These are phyloP conservation scores for Oopsacas minuta DNA, from an alignment of 37 sponge, comb jelly and placozoan species.

Conservation along the genomic window DNA sequence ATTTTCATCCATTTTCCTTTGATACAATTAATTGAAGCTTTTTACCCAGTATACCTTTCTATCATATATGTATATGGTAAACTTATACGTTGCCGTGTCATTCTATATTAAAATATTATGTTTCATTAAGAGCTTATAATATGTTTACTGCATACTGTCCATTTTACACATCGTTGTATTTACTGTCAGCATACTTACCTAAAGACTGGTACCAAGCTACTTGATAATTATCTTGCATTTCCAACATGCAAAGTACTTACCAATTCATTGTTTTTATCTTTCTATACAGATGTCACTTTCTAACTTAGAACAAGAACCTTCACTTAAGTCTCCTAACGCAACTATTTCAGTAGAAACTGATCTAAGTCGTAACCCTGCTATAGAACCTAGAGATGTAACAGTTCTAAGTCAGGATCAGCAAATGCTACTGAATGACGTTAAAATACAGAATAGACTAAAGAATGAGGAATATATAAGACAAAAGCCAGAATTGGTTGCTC, in stretches of 20 bases:
- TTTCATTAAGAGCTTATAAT: no score
- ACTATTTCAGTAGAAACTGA: not conserved
- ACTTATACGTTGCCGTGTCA: no score
- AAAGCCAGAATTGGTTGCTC: not conserved
- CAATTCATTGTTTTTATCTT: not conserved
- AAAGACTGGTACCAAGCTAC: no score
- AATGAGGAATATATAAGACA: not conserved
- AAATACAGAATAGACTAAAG: not conserved
- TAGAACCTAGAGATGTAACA: not conserved
- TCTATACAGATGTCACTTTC: conserved; percentile 12
- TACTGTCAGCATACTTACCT: no score
- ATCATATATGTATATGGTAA: not conserved
- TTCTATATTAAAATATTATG: no score
- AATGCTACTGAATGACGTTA: not conserved
- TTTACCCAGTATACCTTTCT: no score
- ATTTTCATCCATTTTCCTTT: not conserved
- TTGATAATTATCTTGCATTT: no score
- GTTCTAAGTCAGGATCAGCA: not conserved
- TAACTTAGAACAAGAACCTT: not conserved
- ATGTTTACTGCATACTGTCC: no score
- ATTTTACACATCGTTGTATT: no score
- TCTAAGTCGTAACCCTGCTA: not conserved
- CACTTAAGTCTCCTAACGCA: not conserved
- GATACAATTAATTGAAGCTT: not conserved
- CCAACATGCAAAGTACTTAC: no score